These are phyloP conservation scores for Ancistrus triradiatus DNA, from an alignment of 2,113 vertebrate species.

Conservation along the genomic window DNA sequence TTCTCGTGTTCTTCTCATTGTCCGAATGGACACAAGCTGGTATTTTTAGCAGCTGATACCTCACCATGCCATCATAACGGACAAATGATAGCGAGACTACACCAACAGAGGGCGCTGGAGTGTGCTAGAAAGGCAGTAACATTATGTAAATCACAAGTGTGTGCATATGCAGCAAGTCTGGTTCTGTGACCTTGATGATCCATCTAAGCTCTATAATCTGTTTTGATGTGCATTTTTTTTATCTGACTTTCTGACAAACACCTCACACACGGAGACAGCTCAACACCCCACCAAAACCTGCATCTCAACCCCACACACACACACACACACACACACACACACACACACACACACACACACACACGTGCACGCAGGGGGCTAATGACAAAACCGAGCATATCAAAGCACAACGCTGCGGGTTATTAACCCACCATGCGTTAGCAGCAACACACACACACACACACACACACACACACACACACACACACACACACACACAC, in stretches of 20 bases:
- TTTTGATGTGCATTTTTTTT: background rate
- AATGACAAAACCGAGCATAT: conserved; percentile 24
- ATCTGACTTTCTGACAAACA: background rate
- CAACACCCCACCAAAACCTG: conserved; percentile 1
- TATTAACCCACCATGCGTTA: conserved; percentile 14
- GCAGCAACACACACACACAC: background rate
- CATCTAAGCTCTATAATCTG: too few species aligned
- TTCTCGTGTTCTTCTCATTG: too few species aligned
- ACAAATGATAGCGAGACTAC: too few species aligned
- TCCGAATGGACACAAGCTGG: too few species aligned
- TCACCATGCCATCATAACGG: too few species aligned
- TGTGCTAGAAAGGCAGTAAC: too few species aligned
- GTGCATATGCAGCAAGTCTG: too few species aligned
- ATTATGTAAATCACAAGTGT: too few species aligned
- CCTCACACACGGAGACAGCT: conserved; percentile 1
- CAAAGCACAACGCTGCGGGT: conserved; percentile 11
- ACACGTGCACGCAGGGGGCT: conserved; percentile 7
- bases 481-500: background rate
- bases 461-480: background rate
- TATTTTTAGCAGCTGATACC: too few species aligned
- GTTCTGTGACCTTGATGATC: too few species aligned
- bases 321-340: conserved; percentile 4
- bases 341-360: conserved; percentile 12
- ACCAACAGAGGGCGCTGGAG: too few species aligned
- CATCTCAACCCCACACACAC: background rate